Evolutionary conservation across 2,888 invertebrate species (phyloP).

Genomic region (Meiosimyza platycephala): DNA sequence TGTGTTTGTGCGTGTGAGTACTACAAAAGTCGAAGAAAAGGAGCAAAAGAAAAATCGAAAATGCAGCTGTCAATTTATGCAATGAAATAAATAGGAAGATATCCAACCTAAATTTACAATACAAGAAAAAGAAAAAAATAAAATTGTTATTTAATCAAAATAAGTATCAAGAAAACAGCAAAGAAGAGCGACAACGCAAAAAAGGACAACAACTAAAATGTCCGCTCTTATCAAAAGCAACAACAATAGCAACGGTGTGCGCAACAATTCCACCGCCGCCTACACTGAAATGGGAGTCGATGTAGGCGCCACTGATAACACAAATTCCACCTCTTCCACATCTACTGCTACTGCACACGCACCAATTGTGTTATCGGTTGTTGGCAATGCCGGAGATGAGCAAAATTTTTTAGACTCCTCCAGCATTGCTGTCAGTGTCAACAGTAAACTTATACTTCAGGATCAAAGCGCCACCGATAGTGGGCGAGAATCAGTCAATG

Average conservation of each 20-base stretch:
- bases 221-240: conserved; percentile 33
- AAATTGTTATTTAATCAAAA: neutral
- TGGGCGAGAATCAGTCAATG: conserved; percentile 59
- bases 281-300: conserved; percentile 28
- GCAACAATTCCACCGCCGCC: conserved; percentile 39
- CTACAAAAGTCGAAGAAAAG: conserved; percentile 24
- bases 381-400: conserved; percentile 5
- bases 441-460: conserved; percentile 17
- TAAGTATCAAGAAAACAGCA: conserved; percentile 49
- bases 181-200: conserved; percentile 22
- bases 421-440: neutral
- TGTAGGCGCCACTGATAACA: conserved; percentile 8
- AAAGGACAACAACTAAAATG: conserved; percentile 39
- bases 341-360: conserved; percentile 33
- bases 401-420: conserved; percentile 10
- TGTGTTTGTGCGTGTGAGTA: conserved; percentile 3
- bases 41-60: conserved; percentile 34
- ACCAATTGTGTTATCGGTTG: conserved; percentile 40
- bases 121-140: neutral
- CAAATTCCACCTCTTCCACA: neutral
- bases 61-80: conserved; percentile 28
- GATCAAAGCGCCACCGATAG: conserved; percentile 53
- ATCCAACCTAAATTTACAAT: neutral
- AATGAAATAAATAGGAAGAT: neutral
- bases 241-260: conserved; percentile 35